These are phyloP conservation scores for Drosophila leonis DNA, from an alignment of 2,888 invertebrate species.

Conservation along the genomic window DNA sequence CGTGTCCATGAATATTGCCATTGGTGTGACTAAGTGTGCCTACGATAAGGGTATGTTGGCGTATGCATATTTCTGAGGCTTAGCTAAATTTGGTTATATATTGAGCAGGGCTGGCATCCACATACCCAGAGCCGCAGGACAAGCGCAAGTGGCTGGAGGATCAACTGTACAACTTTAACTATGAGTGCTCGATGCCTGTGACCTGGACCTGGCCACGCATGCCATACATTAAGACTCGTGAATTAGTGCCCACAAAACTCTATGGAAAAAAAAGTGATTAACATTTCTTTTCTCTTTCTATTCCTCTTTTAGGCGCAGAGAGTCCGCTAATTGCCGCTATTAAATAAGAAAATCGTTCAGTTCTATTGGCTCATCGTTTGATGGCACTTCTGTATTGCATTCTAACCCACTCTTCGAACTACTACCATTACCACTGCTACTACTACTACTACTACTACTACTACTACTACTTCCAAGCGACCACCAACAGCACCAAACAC, in stretches of 20 bases:
- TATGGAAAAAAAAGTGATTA: conserved; percentile 82
- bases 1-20: conserved; percentile 95
- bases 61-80: background rate
- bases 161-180: conserved; percentile 92
- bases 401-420: conserved; percentile 62
- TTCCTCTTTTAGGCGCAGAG: conserved; percentile 72
- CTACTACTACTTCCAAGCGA: conserved; percentile 56
- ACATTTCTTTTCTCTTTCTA: conserved; percentile 57
- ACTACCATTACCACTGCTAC: conserved; percentile 28
- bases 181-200: conserved; percentile 91
- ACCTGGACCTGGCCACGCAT: conserved; percentile 88
- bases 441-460: conserved; percentile 50
- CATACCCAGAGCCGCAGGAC: conserved; percentile 94
- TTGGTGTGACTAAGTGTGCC: conserved; percentile 94
- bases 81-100: background rate
- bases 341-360: conserved; percentile 68
- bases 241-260: conserved; percentile 82
- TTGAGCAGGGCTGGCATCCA: conserved; percentile 90
- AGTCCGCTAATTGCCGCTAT: conserved; percentile 82
- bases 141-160: conserved; percentile 89
- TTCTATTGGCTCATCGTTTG: conserved; percentile 57
- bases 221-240: conserved; percentile 84
- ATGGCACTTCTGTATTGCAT: conserved; percentile 77
- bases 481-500: conserved; percentile 70
- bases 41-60: conserved; percentile 91